A percentile compares a stretch with the other conserved stretches of the same genome.
These are phyloP conservation scores for Mormyrus iriodes DNA, from an alignment of 2,113 vertebrate genomes.

Conservation along the genomic window DNA sequence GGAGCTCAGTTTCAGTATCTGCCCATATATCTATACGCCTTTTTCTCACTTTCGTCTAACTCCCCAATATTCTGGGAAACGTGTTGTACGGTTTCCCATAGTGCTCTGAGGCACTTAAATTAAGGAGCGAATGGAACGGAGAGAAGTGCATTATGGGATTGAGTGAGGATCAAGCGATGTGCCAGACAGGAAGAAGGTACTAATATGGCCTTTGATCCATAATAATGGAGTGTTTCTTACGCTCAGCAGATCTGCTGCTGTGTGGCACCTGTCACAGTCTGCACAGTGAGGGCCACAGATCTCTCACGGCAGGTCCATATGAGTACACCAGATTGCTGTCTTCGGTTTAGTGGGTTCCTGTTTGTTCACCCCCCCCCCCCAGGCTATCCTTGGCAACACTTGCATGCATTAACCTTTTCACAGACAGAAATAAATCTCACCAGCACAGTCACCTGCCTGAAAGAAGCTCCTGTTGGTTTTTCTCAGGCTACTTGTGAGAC, in stretches of 20 bases:
- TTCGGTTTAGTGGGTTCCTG: neutral
- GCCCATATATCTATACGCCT: neutral
- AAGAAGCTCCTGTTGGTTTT: neutral
- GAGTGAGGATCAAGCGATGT: neutral
- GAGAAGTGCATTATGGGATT: constrained; percentile 3
- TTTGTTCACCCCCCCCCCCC: neutral
- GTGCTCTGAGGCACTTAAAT: neutral
- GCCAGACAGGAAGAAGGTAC: neutral
- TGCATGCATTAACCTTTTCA: constrained; percentile 11
- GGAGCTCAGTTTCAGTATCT: neutral
- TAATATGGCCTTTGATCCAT: neutral
- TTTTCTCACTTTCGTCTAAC: neutral
- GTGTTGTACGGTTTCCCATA: neutral
- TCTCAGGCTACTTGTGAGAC: neutral
- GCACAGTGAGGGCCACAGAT: neutral
- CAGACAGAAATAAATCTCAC: neutral
- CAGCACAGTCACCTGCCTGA: neutral
- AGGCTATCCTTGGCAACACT: neutral
- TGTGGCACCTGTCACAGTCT: neutral
- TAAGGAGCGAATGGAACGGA: neutral
- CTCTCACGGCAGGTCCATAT: neutral
- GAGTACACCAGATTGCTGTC: neutral
- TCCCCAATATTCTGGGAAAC: neutral
- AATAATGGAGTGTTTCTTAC: neutral
- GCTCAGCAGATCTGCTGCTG: neutral